Percentiles rank a stretch among this genome's conserved stretches.
These are phyloP conservation scores for Cecropterus lyciades DNA, from an alignment of 1,140 invertebrate genomes.

Conservation along the genomic window DNA sequence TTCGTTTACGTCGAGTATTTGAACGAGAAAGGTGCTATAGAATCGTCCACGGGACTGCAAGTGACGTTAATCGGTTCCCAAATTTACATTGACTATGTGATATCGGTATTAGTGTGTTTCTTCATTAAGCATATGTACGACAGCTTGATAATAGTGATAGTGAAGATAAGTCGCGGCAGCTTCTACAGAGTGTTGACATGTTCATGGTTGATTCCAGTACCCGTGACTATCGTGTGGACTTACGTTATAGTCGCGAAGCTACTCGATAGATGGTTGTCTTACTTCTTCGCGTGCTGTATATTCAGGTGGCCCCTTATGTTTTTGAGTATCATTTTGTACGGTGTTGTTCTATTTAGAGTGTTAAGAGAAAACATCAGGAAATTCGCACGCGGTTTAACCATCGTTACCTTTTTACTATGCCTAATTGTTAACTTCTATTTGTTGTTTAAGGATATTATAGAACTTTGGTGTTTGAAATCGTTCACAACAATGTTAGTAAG, in stretches of 20 bases:
- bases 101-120: constrained; percentile 64
- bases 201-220: constrained; percentile 64
- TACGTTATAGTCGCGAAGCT: constrained; percentile 40
- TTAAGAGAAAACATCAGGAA: constrained; percentile 64
- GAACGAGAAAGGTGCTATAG: constrained; percentile 38
- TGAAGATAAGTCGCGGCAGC: constrained; percentile 59
- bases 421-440: constrained; percentile 70
- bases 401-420: constrained; percentile 68
- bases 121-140: constrained; percentile 77
- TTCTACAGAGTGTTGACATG: constrained; percentile 58
- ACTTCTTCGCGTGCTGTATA: constrained; percentile 57
- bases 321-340: constrained; percentile 58
- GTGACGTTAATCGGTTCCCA: constrained; percentile 44
- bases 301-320: constrained; percentile 70
- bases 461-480: constrained; percentile 62
- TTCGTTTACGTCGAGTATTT: constrained; percentile 55
- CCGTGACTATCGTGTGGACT: constrained; percentile 48
- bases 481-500: constrained; percentile 53
- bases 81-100: constrained; percentile 70
- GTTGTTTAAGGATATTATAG: constrained; percentile 66
- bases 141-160: constrained; percentile 67
- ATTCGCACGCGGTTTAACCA: constrained; percentile 64
- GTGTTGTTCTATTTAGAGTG: constrained; percentile 59
- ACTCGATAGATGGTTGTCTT: constrained; percentile 48
- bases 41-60: constrained; percentile 17